phyloP scores from a whole-genome alignment of 2,888 invertebrate genomes.

The Eupithecia subfuscata region DNA sequence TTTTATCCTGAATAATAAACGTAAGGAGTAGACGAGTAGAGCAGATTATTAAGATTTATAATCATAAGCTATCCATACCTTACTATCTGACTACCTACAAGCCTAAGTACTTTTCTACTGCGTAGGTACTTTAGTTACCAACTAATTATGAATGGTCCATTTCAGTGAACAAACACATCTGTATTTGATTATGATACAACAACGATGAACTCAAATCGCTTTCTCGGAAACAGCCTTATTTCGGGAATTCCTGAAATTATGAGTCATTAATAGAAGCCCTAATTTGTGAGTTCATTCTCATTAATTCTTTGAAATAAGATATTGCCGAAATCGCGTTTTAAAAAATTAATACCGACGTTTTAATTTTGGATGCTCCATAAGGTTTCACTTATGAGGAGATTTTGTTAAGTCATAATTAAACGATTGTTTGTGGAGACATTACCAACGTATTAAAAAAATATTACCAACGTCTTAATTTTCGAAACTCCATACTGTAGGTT shows the following conservation, averaged over 20 bases:
- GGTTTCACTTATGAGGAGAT: too few species aligned
- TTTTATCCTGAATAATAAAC: neutral
- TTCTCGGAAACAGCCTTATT: slow-evolving; percentile 25
- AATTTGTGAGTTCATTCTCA: slow-evolving; percentile 15
- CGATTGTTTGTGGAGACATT: too few species aligned
- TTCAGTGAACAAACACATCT: slow-evolving; percentile 18
- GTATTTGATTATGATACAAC: slow-evolving; percentile 23
- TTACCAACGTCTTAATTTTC: too few species aligned
- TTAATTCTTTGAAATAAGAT: slow-evolving; percentile 14
- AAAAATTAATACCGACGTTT: neutral
- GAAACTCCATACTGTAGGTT: too few species aligned
- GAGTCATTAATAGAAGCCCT: slow-evolving; percentile 23
- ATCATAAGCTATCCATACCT: too few species aligned
- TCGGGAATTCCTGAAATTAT: slow-evolving; percentile 25
- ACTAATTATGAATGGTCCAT: slow-evolving; percentile 1
- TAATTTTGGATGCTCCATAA: neutral
- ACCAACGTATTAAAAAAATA: too few species aligned
- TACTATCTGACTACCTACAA: neutral
- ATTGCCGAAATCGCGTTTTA: neutral
- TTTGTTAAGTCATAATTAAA: too few species aligned
- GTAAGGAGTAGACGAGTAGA: neutral
- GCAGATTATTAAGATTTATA: neutral
- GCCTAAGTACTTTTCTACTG: neutral
- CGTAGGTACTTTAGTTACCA: neutral
- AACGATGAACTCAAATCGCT: slow-evolving; percentile 4